These are phyloP conservation scores for Phenacoccus solenopsis DNA, from an alignment of 1,140 invertebrate species.

Conservation along the genomic window DNA sequence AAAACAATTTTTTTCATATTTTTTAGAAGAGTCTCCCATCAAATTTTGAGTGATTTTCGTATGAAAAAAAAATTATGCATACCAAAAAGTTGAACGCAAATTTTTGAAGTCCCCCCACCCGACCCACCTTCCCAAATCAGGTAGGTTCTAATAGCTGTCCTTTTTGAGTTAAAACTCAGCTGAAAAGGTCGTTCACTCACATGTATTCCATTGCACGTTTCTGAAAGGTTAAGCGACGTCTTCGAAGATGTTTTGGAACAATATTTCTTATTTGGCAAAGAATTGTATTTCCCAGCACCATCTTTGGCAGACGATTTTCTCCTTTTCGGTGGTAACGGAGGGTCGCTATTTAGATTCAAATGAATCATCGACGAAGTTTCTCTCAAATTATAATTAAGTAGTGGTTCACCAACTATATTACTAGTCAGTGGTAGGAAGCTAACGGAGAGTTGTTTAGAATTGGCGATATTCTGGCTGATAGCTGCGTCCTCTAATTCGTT, in stretches of 20 bases:
- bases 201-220: neutral
- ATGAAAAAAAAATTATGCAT: too few relatives aligned
- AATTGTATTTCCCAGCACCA: neutral
- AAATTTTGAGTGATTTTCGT: too few relatives aligned
- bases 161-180: too few relatives aligned
- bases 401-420: neutral
- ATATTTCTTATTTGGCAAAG: neutral
- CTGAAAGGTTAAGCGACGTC: neutral
- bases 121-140: too few relatives aligned
- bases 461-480: neutral
- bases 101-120: too few relatives aligned
- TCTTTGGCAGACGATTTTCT: neutral
- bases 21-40: too few relatives aligned
- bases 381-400: neutral
- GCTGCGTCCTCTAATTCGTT: neutral
- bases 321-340: neutral
- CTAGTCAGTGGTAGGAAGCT: neutral
- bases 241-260: neutral
- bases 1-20: too few relatives aligned
- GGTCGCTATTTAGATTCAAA: neutral
- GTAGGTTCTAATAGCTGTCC: too few relatives aligned
- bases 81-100: too few relatives aligned
- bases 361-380: conserved; percentile 12
- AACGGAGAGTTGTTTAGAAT: neutral
- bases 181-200: neutral